Conservation (phyloP, 2,888 invertebrate genomes). For the Horisme vitalbata region DNA sequence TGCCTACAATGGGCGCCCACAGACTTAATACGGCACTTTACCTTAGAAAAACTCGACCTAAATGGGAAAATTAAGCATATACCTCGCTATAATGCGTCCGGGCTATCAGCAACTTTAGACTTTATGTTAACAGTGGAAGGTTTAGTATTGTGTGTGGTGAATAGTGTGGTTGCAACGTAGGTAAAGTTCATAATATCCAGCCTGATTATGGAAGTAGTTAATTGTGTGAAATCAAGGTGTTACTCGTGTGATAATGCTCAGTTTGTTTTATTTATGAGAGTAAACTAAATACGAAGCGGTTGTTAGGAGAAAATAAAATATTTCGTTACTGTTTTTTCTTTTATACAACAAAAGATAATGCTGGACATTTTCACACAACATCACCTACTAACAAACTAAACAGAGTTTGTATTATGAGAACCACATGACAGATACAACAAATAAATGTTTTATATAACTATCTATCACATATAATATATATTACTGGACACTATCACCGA, state of each 20-base stretch:
- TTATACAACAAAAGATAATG: too few species aligned
- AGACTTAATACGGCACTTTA: constrained; percentile 46
- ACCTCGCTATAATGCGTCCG: constrained; percentile 37
- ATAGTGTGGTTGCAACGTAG: constrained; percentile 24
- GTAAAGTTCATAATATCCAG: constrained; percentile 14
- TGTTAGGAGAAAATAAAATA: too few species aligned
- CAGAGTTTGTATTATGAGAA: too few species aligned
- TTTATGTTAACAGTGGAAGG: constrained; percentile 5
- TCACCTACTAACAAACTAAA: too few species aligned
- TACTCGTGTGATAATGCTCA: neutral
- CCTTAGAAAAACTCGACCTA: constrained; percentile 47
- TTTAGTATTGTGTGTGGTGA: constrained; percentile 8
- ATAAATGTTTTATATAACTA: too few species aligned
- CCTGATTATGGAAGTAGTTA: constrained; percentile 14
- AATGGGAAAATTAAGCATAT: constrained; percentile 54
- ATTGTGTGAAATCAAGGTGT: constrained; percentile 18
- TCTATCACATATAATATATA: too few species aligned
- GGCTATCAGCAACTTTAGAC: constrained; percentile 29
- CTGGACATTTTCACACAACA: too few species aligned
- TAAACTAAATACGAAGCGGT: too few species aligned
- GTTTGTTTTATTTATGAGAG: constrained; percentile 1
- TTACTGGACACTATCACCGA: too few species aligned
- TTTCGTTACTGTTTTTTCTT: too few species aligned
- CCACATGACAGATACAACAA: too few species aligned
- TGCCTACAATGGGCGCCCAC: constrained; percentile 53